Evolutionary conservation across 1,140 invertebrate species (phyloP).

Genomic region (Bombus pyrosoma): DNA sequence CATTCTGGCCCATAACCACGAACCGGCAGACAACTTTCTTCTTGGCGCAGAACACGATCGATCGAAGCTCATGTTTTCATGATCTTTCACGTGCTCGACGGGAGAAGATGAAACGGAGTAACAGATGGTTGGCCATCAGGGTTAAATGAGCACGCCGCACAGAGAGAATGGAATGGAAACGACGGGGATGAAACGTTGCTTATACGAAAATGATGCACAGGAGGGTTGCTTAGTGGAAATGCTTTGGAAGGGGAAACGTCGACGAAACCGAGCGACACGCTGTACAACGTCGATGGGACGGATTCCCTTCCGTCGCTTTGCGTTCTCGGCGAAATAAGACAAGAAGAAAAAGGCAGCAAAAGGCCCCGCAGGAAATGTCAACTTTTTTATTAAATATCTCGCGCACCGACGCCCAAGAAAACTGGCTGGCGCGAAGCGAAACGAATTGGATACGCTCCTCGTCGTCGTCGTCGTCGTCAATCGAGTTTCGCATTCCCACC

Average conservation of each 20-base stretch:
- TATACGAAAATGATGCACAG: slow-evolving; percentile 16
- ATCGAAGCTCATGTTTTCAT: slow-evolving; percentile 37
- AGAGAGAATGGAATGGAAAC: slow-evolving; percentile 18
- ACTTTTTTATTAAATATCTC: slow-evolving; percentile 69
- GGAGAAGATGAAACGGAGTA: slow-evolving; percentile 26
- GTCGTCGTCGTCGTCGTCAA: background rate
- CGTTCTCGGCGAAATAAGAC: slow-evolving; percentile 5
- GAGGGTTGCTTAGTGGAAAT: no score
- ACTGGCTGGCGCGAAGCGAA: slow-evolving; percentile 37
- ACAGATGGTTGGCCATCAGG: slow-evolving; percentile 28
- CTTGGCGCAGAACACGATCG: slow-evolving; percentile 10
- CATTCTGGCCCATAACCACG: background rate
- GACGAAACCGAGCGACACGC: background rate
- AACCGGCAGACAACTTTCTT: background rate
- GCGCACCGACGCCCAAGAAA: slow-evolving; percentile 33
- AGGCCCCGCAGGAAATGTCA: slow-evolving; percentile 61
- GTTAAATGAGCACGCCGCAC: background rate
- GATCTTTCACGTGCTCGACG: slow-evolving; percentile 2
- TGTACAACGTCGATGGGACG: background rate
- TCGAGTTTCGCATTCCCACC: slow-evolving; percentile 33
- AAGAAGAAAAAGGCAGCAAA: background rate
- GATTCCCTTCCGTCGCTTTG: background rate
- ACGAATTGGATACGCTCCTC: slow-evolving; percentile 44
- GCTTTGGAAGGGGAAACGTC: background rate
- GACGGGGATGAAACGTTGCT: slow-evolving; percentile 28